Evolutionary conservation across 2,113 vertebrate species (phyloP).

Genomic region (Tonatia bakeri): DNA sequence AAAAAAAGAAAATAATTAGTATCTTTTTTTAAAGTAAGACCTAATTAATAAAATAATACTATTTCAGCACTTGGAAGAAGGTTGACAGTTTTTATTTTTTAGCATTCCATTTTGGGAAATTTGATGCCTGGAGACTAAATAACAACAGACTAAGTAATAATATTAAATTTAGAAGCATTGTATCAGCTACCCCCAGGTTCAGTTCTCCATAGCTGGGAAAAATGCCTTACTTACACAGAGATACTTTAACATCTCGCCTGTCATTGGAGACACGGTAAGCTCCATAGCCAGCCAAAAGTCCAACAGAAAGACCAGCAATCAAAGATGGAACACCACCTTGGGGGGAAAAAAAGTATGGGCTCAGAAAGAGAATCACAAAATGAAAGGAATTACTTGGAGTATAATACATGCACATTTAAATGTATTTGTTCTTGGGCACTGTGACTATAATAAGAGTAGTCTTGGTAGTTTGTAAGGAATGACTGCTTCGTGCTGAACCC

Average conservation of each 20-base stretch:
- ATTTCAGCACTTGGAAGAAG: not conserved
- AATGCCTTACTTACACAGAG: slow-evolving; percentile 86
- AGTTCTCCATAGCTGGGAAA: not conserved
- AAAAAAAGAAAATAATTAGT: not conserved
- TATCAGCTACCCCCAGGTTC: not conserved
- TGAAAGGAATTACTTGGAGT: not conserved
- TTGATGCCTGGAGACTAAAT: not conserved
- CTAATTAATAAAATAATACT: not conserved
- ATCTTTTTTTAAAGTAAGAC: not conserved
- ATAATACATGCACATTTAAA: not conserved
- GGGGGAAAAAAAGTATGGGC: not conserved
- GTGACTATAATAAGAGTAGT: not conserved
- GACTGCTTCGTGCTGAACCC: not conserved
- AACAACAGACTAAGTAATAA: not conserved
- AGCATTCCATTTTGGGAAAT: slow-evolving; percentile 3
- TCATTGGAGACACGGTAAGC: slow-evolving; percentile 87
- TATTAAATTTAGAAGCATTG: not conserved
- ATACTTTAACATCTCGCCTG: slow-evolving; percentile 87
- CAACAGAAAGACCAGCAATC: slow-evolving; percentile 90
- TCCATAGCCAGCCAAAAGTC: slow-evolving; percentile 88
- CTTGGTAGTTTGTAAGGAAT: not conserved
- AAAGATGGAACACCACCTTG: slow-evolving; percentile 91
- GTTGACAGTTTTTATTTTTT: not conserved
- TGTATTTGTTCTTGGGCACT: not conserved
- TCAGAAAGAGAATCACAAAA: not conserved